Evolutionary conservation across 2,888 invertebrate species (phyloP).

Genomic region (Heteromyza rotundicornis): DNA sequence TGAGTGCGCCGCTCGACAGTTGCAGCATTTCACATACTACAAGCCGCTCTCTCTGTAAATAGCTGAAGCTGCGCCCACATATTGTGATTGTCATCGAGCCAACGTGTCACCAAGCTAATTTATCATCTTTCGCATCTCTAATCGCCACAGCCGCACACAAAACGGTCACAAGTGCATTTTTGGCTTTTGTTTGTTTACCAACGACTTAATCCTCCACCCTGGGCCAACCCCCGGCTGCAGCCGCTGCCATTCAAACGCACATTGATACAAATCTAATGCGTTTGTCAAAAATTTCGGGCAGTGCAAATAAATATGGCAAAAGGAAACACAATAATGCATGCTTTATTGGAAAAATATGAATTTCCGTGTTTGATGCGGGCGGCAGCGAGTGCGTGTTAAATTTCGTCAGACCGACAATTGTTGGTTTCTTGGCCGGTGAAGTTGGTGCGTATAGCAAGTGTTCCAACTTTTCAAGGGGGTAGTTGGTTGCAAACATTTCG

Average conservation of each 20-base stretch:
- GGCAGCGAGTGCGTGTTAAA: conserved; percentile 42
- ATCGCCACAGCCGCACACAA: conserved; percentile 7
- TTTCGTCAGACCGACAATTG: conserved; percentile 50
- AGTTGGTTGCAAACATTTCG: conserved; percentile 25
- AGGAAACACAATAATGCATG: conserved; percentile 10
- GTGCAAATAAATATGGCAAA: conserved; percentile 14
- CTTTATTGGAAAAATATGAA: conserved; percentile 22
- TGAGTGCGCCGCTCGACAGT: background rate
- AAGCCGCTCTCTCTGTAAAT: background rate
- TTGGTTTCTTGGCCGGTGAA: conserved; percentile 47
- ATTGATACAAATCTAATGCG: conserved; percentile 18
- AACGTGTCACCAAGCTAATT: conserved; percentile 42
- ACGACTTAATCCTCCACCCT: conserved; percentile 36
- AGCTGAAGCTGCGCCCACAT: conserved; percentile 18
- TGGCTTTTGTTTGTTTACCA: conserved; percentile 36
- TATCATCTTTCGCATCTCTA: conserved; percentile 36
- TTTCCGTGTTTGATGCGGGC: conserved; percentile 23
- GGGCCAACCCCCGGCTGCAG: conserved; percentile 27
- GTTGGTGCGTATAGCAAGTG: conserved; percentile 47
- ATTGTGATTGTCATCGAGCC: conserved; percentile 36
- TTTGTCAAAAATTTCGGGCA: conserved; percentile 26
- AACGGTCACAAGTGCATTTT: conserved; percentile 28
- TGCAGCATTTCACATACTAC: conserved; percentile 12
- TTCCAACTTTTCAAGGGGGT: conserved; percentile 32
- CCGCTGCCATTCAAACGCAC: background rate